Evolutionary conservation across 2,888 invertebrate species (phyloP), one percentile per base, ranked within the genome.

Genomic region (Dryomyza anilis): DNA sequence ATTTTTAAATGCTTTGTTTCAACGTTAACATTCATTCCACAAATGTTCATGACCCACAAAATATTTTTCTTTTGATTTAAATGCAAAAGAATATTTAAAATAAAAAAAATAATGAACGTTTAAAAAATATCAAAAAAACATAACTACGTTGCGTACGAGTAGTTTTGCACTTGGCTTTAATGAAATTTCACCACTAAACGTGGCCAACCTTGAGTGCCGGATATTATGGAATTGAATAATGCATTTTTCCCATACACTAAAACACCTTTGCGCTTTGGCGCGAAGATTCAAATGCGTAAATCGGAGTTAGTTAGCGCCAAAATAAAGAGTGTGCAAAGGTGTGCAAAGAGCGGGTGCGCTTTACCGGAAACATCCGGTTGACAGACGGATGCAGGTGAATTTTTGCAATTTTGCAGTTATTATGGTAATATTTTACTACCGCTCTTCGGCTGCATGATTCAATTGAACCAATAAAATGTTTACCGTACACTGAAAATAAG

Each of bases 21-120:
- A n/a, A n/a, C n/a, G n/a, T n/a, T n/a, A n/a, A n/a, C n/a, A n/a
- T n/a, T n/a, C n/a, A 55, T 39, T 55, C 55, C 6, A 33, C 23
- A 36, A 33, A 55, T 36, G 55, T 55, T 36, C 55, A 16, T 55
- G 55, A 55, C 55, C 55, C 12, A 55, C 55, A 36, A 55, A 55
- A 19, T 55, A 12, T 19, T 30, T 16, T 53, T 53, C 10, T 53
- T 7, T n/a, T 33, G 12, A 12, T 33, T 33, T 33, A 8, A 33
- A 7, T 33, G 7, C 12, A n/a, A n/a, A n/a, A n/a, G n/a, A 39
- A 39, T 39, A 39, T 14, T n/a, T 14, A n/a, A 39, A 3, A 39
- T 7, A 39, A 14, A 39, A 39, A 3, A 5, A 12, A 39, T 39
- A 39, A 39, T n/a, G 33, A 33, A 33, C 33, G 39, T n/a, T n/a